phyloP scores from a whole-genome alignment of 2,888 invertebrate genomes.

The Melanchra persicariae region DNA sequence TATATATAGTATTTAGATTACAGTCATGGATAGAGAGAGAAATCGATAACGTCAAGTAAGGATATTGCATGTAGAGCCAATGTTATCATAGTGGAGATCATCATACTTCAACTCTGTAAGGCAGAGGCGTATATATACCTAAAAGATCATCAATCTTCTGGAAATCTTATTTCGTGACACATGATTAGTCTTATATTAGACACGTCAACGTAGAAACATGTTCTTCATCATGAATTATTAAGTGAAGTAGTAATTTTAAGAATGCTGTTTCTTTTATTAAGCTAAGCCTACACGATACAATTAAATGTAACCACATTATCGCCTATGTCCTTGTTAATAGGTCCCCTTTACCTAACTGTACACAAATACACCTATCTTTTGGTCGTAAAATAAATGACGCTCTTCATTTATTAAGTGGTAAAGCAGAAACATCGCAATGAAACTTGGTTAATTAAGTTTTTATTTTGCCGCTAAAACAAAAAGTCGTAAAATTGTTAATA shows the following conservation, averaged over 20 bases:
- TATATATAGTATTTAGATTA: too few relatives aligned
- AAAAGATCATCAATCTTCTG: not conserved
- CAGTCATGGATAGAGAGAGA: too few relatives aligned
- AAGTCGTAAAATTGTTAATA: constrained; percentile 17
- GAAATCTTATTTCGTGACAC: not conserved
- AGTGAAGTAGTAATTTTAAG: not conserved
- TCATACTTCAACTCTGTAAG: too few relatives aligned
- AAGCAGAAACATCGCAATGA: constrained; percentile 6
- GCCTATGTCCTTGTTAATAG: not conserved
- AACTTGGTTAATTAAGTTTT: constrained; percentile 16
- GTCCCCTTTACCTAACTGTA: not conserved
- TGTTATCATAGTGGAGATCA: too few relatives aligned
- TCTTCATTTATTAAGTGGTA: constrained; percentile 17
- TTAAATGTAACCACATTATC: constrained; percentile 2
- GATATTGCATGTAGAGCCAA: too few relatives aligned
- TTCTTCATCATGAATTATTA: too few relatives aligned
- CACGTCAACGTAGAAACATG: too few relatives aligned
- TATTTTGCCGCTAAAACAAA: not conserved
- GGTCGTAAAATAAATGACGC: constrained; percentile 23
- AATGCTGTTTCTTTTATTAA: not conserved
- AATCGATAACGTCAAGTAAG: too few relatives aligned
- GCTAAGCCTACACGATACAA: not conserved
- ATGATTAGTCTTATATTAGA: not conserved
- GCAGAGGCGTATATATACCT: too few relatives aligned
- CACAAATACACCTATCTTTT: not conserved